Conservation (phyloP, 1,140 invertebrate species). For the Heterodera schachtii region DNA sequence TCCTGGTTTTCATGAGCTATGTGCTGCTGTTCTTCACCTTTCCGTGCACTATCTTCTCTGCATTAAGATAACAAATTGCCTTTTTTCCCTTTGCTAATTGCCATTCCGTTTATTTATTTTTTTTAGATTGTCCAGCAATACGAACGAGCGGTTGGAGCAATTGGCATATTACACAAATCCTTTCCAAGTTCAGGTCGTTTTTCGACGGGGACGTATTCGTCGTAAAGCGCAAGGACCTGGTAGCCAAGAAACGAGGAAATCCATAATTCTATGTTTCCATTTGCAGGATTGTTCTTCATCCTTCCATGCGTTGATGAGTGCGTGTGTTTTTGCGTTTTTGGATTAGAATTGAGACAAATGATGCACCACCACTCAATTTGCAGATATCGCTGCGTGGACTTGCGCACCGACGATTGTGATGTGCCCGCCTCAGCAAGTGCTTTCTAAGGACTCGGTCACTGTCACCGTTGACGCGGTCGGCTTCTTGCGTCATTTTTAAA, state of each 20-base stretch:
- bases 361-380: neutral
- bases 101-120: neutral
- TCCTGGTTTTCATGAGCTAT: no score
- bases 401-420: slow-evolving; percentile 70
- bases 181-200: slow-evolving; percentile 69
- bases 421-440: slow-evolving; percentile 75
- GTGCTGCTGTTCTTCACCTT: slow-evolving; percentile 75
- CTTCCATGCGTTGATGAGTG: slow-evolving; percentile 82
- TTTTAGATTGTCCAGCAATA: slow-evolving; percentile 58
- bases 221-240: no score
- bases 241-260: no score
- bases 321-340: neutral
- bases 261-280: neutral
- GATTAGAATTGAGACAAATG: neutral
- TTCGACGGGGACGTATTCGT: slow-evolving; percentile 68
- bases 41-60: slow-evolving; percentile 89
- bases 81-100: neutral
- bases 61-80: slow-evolving; percentile 67
- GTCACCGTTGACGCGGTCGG: slow-evolving; percentile 64
- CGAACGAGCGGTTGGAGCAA: slow-evolving; percentile 67
- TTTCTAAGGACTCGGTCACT: slow-evolving; percentile 87
- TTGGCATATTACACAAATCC: neutral
- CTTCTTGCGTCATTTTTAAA: slow-evolving; percentile 50
- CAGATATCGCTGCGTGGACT: slow-evolving; percentile 76
- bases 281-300: slow-evolving; percentile 78